phyloP scores from a whole-genome alignment of 1,140 invertebrate genomes.

The Bombus soroeensis region DNA sequence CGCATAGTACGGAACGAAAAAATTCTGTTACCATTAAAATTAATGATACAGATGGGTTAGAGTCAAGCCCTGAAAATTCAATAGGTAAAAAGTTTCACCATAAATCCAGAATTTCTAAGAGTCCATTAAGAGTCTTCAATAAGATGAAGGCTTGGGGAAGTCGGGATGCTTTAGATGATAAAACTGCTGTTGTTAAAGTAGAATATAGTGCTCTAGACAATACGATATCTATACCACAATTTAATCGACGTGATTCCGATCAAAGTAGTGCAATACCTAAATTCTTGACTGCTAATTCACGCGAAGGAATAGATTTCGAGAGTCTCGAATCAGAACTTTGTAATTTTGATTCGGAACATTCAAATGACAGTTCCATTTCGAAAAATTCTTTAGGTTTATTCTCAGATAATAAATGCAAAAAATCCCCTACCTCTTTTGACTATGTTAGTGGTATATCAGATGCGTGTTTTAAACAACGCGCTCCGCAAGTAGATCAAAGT shows the following conservation, averaged over 20 bases:
- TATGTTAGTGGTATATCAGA: constrained; percentile 26
- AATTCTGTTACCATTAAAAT: constrained; percentile 73
- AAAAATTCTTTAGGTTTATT: constrained; percentile 71
- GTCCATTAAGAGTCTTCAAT: constrained; percentile 78
- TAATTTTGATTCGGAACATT: constrained; percentile 76
- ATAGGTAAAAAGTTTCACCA: constrained; percentile 70
- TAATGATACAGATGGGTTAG: constrained; percentile 73
- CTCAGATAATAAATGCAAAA: constrained; percentile 61
- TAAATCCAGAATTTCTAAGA: constrained; percentile 78
- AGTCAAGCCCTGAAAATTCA: constrained; percentile 78
- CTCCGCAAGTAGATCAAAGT: constrained; percentile 39
- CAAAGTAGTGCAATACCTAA: constrained; percentile 64
- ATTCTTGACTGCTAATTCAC: constrained; percentile 78
- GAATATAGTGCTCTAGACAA: constrained; percentile 74
- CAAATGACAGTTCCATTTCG: constrained; percentile 75
- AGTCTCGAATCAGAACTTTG: constrained; percentile 76
- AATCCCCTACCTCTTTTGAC: constrained; percentile 62
- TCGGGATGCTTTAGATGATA: constrained; percentile 76
- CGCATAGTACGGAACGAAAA: constrained; percentile 72
- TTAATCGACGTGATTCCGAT: constrained; percentile 59
- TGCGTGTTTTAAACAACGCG: constrained; percentile 20
- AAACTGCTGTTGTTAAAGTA: constrained; percentile 67
- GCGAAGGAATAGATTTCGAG: constrained; percentile 81
- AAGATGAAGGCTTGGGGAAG: constrained; percentile 78
- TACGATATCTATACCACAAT: constrained; percentile 65